phyloP scores from a whole-genome alignment of 2,888 invertebrate species.

The Willowsia nigromaculata region DNA sequence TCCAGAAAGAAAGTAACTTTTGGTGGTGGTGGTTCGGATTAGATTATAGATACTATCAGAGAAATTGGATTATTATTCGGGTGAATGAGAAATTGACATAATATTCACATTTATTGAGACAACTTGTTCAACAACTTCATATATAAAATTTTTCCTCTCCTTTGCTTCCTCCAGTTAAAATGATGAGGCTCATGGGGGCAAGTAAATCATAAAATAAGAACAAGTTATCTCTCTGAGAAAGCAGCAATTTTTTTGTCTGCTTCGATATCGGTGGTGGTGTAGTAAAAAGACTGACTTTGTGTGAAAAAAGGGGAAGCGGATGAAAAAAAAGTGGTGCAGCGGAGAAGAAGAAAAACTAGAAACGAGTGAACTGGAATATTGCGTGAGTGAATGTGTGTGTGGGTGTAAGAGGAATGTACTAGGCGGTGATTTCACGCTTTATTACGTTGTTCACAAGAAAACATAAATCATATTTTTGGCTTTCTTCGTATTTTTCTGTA shows the following conservation, averaged over 20 bases:
- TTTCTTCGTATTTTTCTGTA: neutral
- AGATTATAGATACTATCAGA: too few relatives aligned
- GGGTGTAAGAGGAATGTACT: constrained; percentile 1
- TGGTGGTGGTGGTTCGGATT: neutral
- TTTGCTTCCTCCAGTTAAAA: neutral
- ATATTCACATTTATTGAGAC: constrained; percentile 38
- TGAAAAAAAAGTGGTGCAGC: constrained; percentile 17
- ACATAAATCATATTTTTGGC: constrained; percentile 62
- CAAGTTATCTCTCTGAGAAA: too few relatives aligned
- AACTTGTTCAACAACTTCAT: neutral
- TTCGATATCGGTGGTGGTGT: neutral
- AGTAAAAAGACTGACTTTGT: neutral
- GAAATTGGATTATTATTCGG: neutral
- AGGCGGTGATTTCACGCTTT: constrained; percentile 67
- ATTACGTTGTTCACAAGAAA: constrained; percentile 60
- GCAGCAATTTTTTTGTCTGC: too few relatives aligned
- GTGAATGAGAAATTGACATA: constrained; percentile 36
- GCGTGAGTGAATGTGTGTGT: neutral
- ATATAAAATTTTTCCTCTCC: too few relatives aligned
- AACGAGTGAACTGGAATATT: constrained; percentile 48
- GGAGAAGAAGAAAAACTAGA: neutral
- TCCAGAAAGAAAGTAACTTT: too few relatives aligned
- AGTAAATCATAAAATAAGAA: constrained; percentile 55
- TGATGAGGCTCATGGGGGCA: constrained; percentile 59
- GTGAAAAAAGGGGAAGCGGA: neutral